These are phyloP conservation scores for Metallyticus violacea DNA, from an alignment of 2,888 invertebrate species.

Conservation along the genomic window DNA sequence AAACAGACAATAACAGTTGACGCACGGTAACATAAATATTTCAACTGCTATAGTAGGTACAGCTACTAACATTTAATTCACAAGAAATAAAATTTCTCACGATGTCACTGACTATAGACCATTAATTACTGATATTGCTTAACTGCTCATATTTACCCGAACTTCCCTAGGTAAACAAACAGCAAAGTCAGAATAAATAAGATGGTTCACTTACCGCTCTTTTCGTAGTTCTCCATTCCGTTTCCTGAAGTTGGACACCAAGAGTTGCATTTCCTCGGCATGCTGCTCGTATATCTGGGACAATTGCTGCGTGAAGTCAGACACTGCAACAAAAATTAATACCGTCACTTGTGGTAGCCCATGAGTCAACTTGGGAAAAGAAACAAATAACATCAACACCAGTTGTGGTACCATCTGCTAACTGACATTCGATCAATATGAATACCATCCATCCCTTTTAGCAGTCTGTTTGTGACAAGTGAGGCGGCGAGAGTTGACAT, in stretches of 20 bases:
- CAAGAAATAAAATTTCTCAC: no score
- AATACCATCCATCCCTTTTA: not conserved
- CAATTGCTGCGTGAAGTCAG: conserved; percentile 87
- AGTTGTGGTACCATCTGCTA: not conserved
- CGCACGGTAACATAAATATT: no score
- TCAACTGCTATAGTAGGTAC: no score
- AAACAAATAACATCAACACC: not conserved
- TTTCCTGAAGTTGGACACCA: conserved; percentile 83
- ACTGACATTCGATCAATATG: not conserved
- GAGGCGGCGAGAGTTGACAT: not conserved
- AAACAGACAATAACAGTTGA: no score
- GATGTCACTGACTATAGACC: no score
- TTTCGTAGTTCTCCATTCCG: conserved; percentile 81
- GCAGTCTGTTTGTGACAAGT: not conserved
- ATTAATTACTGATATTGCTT: no score
- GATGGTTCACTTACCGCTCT: conserved; percentile 76
- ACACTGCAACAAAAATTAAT: conserved; percentile 55
- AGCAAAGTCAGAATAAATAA: no score
- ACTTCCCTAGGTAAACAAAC: no score
- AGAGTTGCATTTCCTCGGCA: conserved; percentile 78
- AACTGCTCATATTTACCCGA: no score
- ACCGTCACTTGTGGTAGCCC: no score
- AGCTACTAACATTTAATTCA: no score
- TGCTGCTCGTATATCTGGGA: conserved; percentile 87
- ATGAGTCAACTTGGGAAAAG: not conserved